Percentiles rank a stretch among this genome's conserved stretches.
phyloP scores from a whole-genome alignment of 2,797 vertebrate genomes.

The Gastrophryne carolinensis region DNA sequence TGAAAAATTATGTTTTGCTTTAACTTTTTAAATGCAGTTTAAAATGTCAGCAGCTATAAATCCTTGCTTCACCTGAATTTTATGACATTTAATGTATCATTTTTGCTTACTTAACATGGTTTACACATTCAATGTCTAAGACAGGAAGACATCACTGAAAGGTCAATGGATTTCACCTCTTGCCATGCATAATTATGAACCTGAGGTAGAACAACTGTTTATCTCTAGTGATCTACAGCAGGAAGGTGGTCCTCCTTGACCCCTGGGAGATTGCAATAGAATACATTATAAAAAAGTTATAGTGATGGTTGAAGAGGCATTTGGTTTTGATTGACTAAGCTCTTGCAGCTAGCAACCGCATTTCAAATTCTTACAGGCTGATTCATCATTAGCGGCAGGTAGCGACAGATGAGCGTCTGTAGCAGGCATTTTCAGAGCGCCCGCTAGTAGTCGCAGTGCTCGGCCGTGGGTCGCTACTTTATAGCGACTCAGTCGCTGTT shows the following conservation, averaged over 20 bases:
- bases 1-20: background rate
- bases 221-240: slow-evolving; percentile 37
- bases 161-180: background rate
- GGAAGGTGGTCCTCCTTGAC: slow-evolving; percentile 9
- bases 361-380: too few species aligned
- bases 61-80: background rate
- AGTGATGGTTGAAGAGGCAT: too few species aligned
- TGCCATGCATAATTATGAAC: slow-evolving; percentile 9
- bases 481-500: too few species aligned
- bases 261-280: slow-evolving; percentile 34
- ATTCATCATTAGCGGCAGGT: too few species aligned
- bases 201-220: slow-evolving; percentile 1
- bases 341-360: too few species aligned
- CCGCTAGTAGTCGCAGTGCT: too few species aligned
- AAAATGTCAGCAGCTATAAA: background rate
- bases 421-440: too few species aligned
- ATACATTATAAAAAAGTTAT: too few species aligned
- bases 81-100: background rate
- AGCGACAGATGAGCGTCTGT: too few species aligned
- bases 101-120: background rate
- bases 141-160: background rate
- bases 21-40: background rate
- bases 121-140: background rate
- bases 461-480: too few species aligned
- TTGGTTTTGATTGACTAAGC: too few species aligned